A percentile compares a stretch with the other conserved stretches of the same genome.
Evolutionary conservation across 2,797 vertebrate genomes (phyloP).

Genomic region (Pangasius mekongensis): DNA sequence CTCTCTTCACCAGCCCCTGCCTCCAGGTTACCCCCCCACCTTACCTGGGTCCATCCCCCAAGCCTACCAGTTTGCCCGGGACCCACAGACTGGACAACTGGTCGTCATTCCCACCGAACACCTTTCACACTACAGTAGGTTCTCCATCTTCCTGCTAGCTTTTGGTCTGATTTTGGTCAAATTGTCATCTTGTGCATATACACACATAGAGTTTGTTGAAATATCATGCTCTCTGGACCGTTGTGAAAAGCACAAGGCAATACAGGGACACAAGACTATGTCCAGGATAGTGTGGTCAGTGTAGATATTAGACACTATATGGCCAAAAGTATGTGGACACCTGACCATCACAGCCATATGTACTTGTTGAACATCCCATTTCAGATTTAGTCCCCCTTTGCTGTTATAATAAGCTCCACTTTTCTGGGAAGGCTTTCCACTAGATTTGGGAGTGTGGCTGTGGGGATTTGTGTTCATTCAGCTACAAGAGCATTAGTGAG

Average conservation of each 20-base stretch:
- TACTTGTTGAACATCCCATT: background rate
- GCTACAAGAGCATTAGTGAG: background rate
- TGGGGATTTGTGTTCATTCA: background rate
- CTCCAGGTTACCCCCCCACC: slow-evolving; percentile 85
- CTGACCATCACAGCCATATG: background rate
- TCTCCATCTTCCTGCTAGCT: background rate
- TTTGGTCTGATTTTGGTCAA: background rate
- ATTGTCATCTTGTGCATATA: background rate
- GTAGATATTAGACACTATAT: background rate
- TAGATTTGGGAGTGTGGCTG: background rate
- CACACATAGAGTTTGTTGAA: background rate
- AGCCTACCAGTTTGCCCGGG: slow-evolving; percentile 92
- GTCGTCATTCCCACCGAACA: slow-evolving; percentile 94
- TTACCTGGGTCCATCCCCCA: slow-evolving; percentile 87
- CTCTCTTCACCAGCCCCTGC: slow-evolving; percentile 90
- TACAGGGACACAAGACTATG: background rate
- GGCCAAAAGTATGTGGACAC: background rate
- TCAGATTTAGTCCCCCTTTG: background rate
- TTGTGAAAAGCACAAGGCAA: background rate
- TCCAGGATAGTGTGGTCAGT: background rate
- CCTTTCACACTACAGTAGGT: slow-evolving; percentile 92
- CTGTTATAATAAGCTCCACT: background rate
- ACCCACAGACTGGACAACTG: slow-evolving; percentile 94
- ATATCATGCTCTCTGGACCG: background rate
- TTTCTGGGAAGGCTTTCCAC: background rate